A percentile compares a stretch with the other conserved stretches of the same genome.
Evolutionary conservation across 2,888 invertebrate genomes (phyloP).

Genomic region (Drosophila neutralis): DNA sequence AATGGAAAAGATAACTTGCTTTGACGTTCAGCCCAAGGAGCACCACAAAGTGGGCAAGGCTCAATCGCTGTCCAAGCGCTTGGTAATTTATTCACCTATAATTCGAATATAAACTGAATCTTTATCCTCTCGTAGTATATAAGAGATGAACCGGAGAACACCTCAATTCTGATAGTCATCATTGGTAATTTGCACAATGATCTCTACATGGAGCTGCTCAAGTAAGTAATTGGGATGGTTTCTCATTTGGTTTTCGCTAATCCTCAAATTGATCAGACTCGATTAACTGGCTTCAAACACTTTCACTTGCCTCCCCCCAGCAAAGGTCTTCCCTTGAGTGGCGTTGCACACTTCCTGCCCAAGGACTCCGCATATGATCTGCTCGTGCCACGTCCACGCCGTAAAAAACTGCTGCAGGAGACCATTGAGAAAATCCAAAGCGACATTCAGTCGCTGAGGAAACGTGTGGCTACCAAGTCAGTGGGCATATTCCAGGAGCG

Average conservation of each 20-base stretch:
- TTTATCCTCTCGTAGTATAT: conserved; percentile 53
- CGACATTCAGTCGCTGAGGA: conserved; percentile 64
- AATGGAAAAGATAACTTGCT: conserved; percentile 45
- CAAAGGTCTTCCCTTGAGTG: conserved; percentile 64
- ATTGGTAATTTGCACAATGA: conserved; percentile 62
- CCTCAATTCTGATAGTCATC: conserved; percentile 68
- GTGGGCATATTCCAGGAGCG: conserved; percentile 75
- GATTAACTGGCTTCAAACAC: background rate
- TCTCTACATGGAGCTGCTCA: conserved; percentile 52
- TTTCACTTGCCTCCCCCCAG: conserved; percentile 24
- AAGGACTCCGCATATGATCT: conserved; percentile 70
- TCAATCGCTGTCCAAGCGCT: conserved; percentile 46
- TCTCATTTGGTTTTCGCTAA: background rate
- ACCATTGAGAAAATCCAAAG: conserved; percentile 59
- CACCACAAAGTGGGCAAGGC: conserved; percentile 68
- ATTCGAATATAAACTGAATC: background rate
- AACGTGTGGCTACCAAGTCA: conserved; percentile 60
- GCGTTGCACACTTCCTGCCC: conserved; percentile 79
- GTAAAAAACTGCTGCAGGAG: conserved; percentile 48
- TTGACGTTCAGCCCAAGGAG: conserved; percentile 42
- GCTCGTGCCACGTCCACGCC: conserved; percentile 71
- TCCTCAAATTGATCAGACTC: background rate
- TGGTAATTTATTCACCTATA: conserved; percentile 42
- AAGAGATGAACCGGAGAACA: conserved; percentile 64
- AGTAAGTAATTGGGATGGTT: background rate